Evolutionary conservation across 2,888 invertebrate genomes (phyloP).

Genomic region (Epiperipatus broadwayi): DNA sequence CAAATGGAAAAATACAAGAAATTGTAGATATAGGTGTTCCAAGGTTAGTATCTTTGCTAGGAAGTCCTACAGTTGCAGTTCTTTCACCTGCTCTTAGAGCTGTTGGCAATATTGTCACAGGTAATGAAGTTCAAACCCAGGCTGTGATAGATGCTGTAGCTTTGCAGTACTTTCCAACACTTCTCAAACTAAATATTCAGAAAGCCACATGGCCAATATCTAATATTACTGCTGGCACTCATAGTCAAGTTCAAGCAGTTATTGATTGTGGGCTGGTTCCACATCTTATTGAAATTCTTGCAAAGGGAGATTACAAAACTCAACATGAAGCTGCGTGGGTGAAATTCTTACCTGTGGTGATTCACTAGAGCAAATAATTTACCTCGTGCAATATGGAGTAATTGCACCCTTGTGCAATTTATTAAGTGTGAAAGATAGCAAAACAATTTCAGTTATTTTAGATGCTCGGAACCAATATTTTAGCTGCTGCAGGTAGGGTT

Average conservation of each 20-base stretch:
- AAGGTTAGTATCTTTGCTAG: conserved; percentile 48
- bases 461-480: conserved; percentile 58
- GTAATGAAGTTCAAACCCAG: conserved; percentile 45
- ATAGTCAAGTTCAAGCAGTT: conserved; percentile 53
- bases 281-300: conserved; percentile 45
- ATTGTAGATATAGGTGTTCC: conserved; percentile 42
- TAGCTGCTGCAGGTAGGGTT: conserved; percentile 54
- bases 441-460: conserved; percentile 55
- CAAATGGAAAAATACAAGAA: conserved; percentile 66
- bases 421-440: conserved; percentile 48
- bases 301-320: conserved; percentile 52
- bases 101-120: conserved; percentile 87
- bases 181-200: conserved; percentile 43
- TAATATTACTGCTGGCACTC: conserved; percentile 79
- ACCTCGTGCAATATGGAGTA: conserved; percentile 39
- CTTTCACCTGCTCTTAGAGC: conserved; percentile 68
- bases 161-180: conserved; percentile 46
- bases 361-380: conserved; percentile 30
- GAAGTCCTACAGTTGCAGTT: conserved; percentile 41
- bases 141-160: conserved; percentile 56
- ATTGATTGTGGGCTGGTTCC: conserved; percentile 51
- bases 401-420: conserved; percentile 57
- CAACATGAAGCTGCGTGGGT: conserved; percentile 89
- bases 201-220: conserved; percentile 83
- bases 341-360: conserved; percentile 73